phyloP scores from a whole-genome alignment of 1,140 invertebrate species.

The Vanessa tameamea region DNA sequence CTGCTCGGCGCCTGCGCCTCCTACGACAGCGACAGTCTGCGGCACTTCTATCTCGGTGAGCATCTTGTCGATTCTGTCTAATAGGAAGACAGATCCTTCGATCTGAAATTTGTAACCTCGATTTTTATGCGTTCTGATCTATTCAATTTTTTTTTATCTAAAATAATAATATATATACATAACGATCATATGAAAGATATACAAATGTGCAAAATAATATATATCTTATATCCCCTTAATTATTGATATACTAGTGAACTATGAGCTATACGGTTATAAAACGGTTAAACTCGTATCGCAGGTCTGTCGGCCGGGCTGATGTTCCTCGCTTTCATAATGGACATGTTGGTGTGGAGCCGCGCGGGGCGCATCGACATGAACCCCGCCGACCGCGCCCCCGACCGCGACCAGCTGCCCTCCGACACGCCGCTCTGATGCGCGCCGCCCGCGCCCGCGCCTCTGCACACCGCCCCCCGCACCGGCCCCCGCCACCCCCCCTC shows the following conservation, averaged over 20 bases:
- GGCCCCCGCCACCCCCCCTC: not conserved
- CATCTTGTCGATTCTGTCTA: not conserved
- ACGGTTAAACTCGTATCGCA: constrained; percentile 54
- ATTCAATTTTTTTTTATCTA: too few relatives aligned
- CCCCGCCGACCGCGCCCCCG: constrained; percentile 59
- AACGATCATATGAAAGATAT: too few relatives aligned
- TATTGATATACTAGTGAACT: too few relatives aligned
- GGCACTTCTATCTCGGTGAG: constrained; percentile 92
- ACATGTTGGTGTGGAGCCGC: constrained; percentile 91
- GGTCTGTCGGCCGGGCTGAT: constrained; percentile 91
- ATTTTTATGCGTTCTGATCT: too few relatives aligned
- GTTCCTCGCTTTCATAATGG: constrained; percentile 90
- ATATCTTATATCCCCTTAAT: too few relatives aligned
- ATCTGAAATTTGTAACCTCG: too few relatives aligned
- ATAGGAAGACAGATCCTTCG: not conserved
- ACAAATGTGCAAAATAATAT: too few relatives aligned
- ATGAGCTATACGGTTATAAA: too few relatives aligned
- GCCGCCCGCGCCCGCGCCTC: constrained; percentile 26
- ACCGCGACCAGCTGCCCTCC: constrained; percentile 39
- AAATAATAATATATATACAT: too few relatives aligned
- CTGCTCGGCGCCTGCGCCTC: constrained; percentile 90
- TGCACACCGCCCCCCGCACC: constrained; percentile 28
- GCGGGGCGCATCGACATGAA: constrained; percentile 87
- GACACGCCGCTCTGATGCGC: constrained; percentile 65
- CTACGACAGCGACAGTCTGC: constrained; percentile 91